These are phyloP conservation scores for Euura lappo DNA, from an alignment of 1,140 invertebrate species.

Conservation along the genomic window DNA sequence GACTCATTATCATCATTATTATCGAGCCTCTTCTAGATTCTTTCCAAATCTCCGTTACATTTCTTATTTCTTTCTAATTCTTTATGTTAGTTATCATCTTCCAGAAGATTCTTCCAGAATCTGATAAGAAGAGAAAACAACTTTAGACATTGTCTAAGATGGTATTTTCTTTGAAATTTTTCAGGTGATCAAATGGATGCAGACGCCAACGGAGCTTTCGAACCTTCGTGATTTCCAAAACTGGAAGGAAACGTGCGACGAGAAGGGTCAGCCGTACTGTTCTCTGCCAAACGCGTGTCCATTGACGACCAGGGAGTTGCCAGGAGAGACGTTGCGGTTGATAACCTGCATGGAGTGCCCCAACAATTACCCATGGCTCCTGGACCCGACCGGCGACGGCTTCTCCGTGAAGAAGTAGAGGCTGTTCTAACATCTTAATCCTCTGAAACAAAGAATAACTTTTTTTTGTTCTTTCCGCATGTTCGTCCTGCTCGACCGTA, in stretches of 20 bases:
- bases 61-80: no score
- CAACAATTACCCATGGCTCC: conserved; percentile 94
- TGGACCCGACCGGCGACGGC: conserved; percentile 93
- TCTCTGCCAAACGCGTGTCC: conserved; percentile 90
- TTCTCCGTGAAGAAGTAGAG: conserved; percentile 79
- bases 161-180: neutral
- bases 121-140: no score
- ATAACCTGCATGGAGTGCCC: conserved; percentile 97
- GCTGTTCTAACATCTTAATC: neutral
- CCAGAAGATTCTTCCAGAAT: no score
- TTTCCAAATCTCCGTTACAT: no score
- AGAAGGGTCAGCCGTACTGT: conserved; percentile 92
- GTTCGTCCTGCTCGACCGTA: neutral
- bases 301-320: conserved; percentile 86
- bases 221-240: conserved; percentile 89
- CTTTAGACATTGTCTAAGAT: no score
- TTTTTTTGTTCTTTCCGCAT: neutral
- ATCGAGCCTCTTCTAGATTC: no score
- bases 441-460: neutral
- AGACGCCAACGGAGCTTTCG: conserved; percentile 89
- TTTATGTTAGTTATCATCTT: no score
- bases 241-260: conserved; percentile 96
- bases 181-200: conserved; percentile 96
- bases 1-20: no score
- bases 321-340: conserved; percentile 88